Evolutionary conservation across 2,113 vertebrate species (phyloP).

Genomic region (Urocynchramus pylzowi): DNA sequence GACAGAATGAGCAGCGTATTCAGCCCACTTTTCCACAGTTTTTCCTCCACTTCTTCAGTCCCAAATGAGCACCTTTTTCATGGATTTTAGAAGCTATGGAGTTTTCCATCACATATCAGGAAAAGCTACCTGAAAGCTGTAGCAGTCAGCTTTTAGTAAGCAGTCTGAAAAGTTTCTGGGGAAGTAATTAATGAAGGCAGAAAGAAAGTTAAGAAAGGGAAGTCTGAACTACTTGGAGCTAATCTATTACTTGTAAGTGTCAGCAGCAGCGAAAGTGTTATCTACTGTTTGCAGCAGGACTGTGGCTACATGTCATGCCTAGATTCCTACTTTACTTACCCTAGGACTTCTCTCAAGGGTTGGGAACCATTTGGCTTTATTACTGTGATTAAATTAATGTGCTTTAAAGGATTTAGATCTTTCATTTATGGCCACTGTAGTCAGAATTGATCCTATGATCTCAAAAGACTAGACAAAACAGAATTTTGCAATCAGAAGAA

Average conservation of each 20-base stretch:
- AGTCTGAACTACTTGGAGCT: not conserved
- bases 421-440: not conserved
- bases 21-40: not conserved
- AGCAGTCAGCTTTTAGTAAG: not conserved
- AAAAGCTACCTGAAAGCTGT: not conserved
- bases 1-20: not conserved
- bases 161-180: not conserved
- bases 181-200: not conserved
- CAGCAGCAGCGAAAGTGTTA: not conserved
- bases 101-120: not conserved
- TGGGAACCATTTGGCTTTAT: not conserved
- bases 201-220: not conserved
- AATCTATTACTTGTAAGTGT: not conserved
- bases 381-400: not conserved
- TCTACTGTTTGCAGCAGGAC: conserved; percentile 2
- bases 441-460: not conserved
- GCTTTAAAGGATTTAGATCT: not conserved
- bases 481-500: not conserved
- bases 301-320: not conserved
- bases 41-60: not conserved
- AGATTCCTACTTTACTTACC: not conserved
- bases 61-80: not conserved
- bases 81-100: not conserved
- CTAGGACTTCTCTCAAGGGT: not conserved
- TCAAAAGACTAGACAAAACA: not conserved